Conservation (phyloP, 2,888 invertebrate genomes). For the Trissolcus japonicus region DNA sequence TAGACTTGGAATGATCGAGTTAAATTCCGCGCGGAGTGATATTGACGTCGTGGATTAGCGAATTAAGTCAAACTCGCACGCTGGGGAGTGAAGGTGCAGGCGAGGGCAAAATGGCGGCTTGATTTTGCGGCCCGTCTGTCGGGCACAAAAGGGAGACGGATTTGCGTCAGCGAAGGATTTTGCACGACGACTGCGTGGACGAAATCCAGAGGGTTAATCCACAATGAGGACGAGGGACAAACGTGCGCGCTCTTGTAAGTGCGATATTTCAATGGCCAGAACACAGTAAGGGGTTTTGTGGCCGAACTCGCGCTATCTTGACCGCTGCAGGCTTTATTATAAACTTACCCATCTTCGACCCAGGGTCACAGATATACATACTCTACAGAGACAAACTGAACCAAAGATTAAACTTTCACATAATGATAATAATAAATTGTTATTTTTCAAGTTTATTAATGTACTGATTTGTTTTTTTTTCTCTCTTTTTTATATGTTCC, state of each 20-base stretch:
- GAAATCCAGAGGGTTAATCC: slow-evolving; percentile 44
- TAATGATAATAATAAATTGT: no score
- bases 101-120: slow-evolving; percentile 18
- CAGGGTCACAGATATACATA: slow-evolving; percentile 6
- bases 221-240: slow-evolving; percentile 45
- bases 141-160: slow-evolving; percentile 49
- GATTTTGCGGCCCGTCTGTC: slow-evolving; percentile 13
- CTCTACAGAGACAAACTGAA: slow-evolving; percentile 12
- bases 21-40: slow-evolving; percentile 8
- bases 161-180: slow-evolving; percentile 40
- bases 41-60: slow-evolving; percentile 32
- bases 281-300: slow-evolving; percentile 65
- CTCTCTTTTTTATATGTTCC: not conserved
- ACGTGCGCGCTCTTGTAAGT: slow-evolving; percentile 38
- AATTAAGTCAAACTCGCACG: slow-evolving; percentile 22
- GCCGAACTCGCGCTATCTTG: slow-evolving; percentile 74
- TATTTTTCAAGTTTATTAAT: no score
- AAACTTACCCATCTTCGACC: slow-evolving; percentile 65
- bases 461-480: not conserved
- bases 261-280: slow-evolving; percentile 60
- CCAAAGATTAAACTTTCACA: not conserved
- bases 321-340: slow-evolving; percentile 76
- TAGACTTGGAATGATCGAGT: not conserved
- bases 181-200: slow-evolving; percentile 24
- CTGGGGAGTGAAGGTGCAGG: slow-evolving; percentile 3